Percentiles rank a stretch among this genome's conserved stretches.
These are phyloP conservation scores for Chionis minor DNA, from an alignment of 2,113 vertebrate species.

Conservation along the genomic window DNA sequence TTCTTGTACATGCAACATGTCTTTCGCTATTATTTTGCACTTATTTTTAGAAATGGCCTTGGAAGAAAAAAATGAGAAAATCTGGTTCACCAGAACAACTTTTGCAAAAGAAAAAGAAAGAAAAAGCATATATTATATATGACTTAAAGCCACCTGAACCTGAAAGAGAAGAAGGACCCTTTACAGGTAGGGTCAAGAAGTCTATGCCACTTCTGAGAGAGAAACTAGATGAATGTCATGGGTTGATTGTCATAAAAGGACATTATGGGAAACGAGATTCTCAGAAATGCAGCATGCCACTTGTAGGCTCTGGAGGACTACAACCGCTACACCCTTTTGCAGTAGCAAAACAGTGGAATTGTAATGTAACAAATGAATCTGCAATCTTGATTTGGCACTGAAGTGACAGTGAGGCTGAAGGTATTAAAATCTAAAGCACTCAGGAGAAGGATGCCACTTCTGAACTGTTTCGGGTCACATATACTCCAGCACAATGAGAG, in stretches of 20 bases:
- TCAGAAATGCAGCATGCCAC: background rate
- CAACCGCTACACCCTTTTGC: background rate
- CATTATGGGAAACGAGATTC: background rate
- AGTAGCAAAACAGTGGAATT: background rate
- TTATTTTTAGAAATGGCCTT: too few relatives aligned
- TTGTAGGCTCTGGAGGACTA: background rate
- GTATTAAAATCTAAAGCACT: background rate
- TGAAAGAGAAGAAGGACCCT: background rate
- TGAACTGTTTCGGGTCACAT: background rate
- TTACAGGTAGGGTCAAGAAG: background rate
- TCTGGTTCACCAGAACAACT: too few relatives aligned
- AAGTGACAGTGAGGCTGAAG: background rate
- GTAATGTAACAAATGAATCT: background rate
- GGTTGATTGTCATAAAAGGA: background rate
- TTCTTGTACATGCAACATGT: too few relatives aligned
- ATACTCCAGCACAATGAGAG: background rate
- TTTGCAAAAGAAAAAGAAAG: background rate
- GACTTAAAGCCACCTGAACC: background rate
- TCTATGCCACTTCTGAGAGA: background rate
- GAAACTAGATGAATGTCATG: background rate
- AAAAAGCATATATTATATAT: background rate
- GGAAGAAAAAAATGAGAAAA: too few relatives aligned
- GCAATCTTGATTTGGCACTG: background rate
- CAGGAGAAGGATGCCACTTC: background rate
- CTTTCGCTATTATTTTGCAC: too few relatives aligned